Evolutionary conservation across 92 coral and sea anemone species (phyloP), one percentile per base, ranked within the genome.

Genomic region (Palythoa grandiflora): DNA sequence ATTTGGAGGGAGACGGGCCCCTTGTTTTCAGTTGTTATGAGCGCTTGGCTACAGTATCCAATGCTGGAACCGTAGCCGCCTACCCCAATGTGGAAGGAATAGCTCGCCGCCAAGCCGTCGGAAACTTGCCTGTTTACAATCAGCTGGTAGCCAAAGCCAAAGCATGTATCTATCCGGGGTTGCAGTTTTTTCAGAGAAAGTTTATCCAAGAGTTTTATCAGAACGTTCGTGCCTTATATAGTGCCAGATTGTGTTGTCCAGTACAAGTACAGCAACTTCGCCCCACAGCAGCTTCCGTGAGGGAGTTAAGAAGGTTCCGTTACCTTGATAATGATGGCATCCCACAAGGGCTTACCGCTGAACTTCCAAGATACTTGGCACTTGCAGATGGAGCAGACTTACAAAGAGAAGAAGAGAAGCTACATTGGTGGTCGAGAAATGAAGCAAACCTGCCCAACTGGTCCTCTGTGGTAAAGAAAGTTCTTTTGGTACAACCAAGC

Each of bases 401-500:
- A 63, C 72, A 70, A 73, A 83, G 75, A 71, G 88, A 80, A 53
- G 76, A 88, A 72, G 86, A 84, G 65, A 78, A 89, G 85, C 75
- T 83, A 80, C 87, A 73, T 57, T 89, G 89, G 92, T 89, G 89
- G 89, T 39, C 89, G 40, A 84, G 84, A 78, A 84, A 84, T 84
- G 80, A 54, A 76, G 85, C 84, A 78, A 73, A 71, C 73, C 87
- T 90, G 79, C 93, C 93, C 57, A 86, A 90, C 90, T 90, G 90
- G 90, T 85, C 93, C 65, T 70, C 90, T 35, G 93, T 70, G 59
- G 90, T 90, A 77, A 86, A 85, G 90, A 86, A 90, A 86, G 71
- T 86, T 55, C 79, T 90, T 68, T 80, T 90, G 81, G 93, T 90
- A 61, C 93, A 90, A 78, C 93, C 90, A 78, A 90, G 90, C 90